phyloP scores from a whole-genome alignment of 2,797 vertebrate species.

The Smutsia gigantea region DNA sequence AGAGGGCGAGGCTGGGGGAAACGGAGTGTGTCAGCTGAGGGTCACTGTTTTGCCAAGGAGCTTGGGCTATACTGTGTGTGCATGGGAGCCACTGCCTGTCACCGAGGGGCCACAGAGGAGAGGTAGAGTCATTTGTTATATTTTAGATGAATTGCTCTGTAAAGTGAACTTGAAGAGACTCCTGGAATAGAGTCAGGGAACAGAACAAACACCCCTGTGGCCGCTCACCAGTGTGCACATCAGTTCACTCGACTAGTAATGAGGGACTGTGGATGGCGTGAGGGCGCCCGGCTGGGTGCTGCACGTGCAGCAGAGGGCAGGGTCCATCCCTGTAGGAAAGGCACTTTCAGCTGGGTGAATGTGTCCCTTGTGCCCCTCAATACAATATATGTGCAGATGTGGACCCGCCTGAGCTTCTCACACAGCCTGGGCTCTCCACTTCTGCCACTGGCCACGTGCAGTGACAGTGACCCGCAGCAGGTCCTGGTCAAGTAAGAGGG shows the following conservation, averaged over 20 bases:
- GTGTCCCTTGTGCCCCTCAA: fast-evolving
- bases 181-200: not conserved
- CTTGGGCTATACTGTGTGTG: too few relatives aligned
- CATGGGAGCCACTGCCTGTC: fast-evolving
- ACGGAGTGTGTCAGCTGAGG: fast-evolving
- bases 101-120: not conserved
- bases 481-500: too few relatives aligned
- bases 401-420: not conserved
- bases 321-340: not conserved
- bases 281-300: fast-evolving
- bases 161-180: not conserved
- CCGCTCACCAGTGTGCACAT: fast-evolving
- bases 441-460: fast-evolving
- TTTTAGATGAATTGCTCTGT: not conserved
- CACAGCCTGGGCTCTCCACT: fast-evolving
- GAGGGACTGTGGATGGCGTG: fast-evolving
- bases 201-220: too few relatives aligned
- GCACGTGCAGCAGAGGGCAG: fast-evolving
- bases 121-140: fast-evolving
- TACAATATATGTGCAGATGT: fast-evolving
- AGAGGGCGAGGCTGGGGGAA: fast-evolving
- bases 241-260: fast-evolving
- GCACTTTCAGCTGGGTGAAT: not conserved
- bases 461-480: too few relatives aligned
- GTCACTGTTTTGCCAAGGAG: not conserved